Evolutionary conservation across 2,888 invertebrate genomes (phyloP).

Genomic region (Synanthedon myopaeformis): DNA sequence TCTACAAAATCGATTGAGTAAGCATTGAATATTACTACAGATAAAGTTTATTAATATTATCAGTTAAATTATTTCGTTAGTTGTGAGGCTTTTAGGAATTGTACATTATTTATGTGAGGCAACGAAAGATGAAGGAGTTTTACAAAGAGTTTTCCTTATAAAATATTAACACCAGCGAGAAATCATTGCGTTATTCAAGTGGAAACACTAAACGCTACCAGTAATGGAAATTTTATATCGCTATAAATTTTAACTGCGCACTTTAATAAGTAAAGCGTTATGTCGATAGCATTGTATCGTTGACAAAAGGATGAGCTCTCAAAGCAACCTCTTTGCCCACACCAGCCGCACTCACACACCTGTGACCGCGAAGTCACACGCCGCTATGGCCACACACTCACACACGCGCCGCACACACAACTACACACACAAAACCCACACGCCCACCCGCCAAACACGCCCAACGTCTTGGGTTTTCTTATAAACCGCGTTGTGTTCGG

Average conservation of each 20-base stretch:
- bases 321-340: constrained; percentile 32
- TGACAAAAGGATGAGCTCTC: constrained; percentile 61
- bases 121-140: no score
- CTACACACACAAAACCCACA: constrained; percentile 54
- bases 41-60: no score
- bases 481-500: constrained; percentile 67
- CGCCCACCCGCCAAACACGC: constrained; percentile 71
- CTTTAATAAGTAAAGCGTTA: constrained; percentile 64
- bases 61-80: no score
- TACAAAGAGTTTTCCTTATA: no score
- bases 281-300: constrained; percentile 61
- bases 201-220: constrained; percentile 11
- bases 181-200: no score
- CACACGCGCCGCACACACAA: constrained; percentile 34
- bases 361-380: constrained; percentile 39
- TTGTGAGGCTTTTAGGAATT: no score
- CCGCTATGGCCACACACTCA: constrained; percentile 22
- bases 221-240: constrained; percentile 56
- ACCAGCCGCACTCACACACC: constrained; percentile 41
- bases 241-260: constrained; percentile 58
- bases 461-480: constrained; percentile 71
- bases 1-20: no score
- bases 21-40: no score
- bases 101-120: no score
- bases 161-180: no score